Evolutionary conservation across 2,797 vertebrate species (phyloP).

Genomic region (Sebastes taczanowskii): DNA sequence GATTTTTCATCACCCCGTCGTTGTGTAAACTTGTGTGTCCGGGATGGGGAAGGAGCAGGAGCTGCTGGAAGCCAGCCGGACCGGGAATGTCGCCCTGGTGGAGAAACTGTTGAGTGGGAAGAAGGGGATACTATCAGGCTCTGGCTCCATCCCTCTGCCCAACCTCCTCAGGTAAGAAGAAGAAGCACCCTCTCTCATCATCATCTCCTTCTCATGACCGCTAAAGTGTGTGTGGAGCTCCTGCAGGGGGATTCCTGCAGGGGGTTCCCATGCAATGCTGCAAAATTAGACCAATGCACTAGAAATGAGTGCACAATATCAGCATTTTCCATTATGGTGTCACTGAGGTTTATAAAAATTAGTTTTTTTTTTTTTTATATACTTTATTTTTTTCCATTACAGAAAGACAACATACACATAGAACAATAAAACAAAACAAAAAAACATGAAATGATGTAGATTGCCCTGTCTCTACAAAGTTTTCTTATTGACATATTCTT

Average conservation of each 20-base stretch:
- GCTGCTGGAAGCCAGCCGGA: conserved; percentile 95
- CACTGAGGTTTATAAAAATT: not conserved
- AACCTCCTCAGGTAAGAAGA: conserved; percentile 92
- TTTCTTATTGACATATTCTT: no score
- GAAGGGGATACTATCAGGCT: conserved; percentile 93
- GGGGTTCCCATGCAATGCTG: conserved; percentile 37
- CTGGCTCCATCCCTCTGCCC: conserved; percentile 93
- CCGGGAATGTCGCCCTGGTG: conserved; percentile 95
- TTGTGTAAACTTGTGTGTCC: conserved; percentile 75
- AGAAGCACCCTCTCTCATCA: not conserved
- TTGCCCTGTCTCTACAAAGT: no score
- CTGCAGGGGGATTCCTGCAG: conserved; percentile 33
- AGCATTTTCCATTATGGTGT: not conserved
- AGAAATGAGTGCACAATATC: conserved; percentile 6
- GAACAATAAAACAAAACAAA: no score
- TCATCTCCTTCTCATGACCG: conserved; percentile 10
- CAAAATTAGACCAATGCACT: conserved; percentile 20
- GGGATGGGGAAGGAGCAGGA: conserved; percentile 98
- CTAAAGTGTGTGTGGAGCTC: conserved; percentile 1
- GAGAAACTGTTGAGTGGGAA: conserved; percentile 96
- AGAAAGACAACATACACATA: no score
- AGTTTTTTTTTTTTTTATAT: no score
- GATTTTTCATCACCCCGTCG: conserved; percentile 58
- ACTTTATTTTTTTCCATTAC: no score
- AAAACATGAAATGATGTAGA: no score